Evolutionary conservation across 2,888 invertebrate species (phyloP).

Genomic region (Caenorhabditis japonica): DNA sequence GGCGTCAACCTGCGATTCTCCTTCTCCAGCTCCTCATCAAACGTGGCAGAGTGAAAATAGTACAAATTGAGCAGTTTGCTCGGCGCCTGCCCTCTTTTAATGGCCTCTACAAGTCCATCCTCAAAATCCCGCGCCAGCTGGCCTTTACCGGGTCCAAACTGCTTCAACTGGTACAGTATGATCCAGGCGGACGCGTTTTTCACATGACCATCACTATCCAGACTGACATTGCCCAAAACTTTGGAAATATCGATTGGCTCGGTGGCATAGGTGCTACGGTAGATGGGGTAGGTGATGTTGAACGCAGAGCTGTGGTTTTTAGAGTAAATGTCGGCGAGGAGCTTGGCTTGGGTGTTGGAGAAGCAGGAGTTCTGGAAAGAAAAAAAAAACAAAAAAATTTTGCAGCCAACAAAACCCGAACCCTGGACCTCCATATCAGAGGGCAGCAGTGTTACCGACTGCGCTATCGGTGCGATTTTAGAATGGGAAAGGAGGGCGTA

Average conservation of each 20-base stretch:
- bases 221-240: constrained; percentile 59
- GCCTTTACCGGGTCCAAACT: constrained; percentile 43
- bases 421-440: too few species aligned
- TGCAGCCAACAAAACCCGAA: too few species aligned
- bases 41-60: constrained; percentile 71
- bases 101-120: constrained; percentile 54
- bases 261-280: constrained; percentile 62
- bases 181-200: constrained; percentile 67
- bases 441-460: too few species aligned
- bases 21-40: constrained; percentile 70
- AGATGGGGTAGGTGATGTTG: constrained; percentile 70
- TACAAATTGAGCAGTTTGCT: constrained; percentile 60
- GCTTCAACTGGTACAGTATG: constrained; percentile 69
- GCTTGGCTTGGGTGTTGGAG: constrained; percentile 66
- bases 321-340: constrained; percentile 67
- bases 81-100: constrained; percentile 52
- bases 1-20: constrained; percentile 68
- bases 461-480: too few species aligned
- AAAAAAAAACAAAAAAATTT: too few species aligned
- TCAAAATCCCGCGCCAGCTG: constrained; percentile 64
- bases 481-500: not conserved
- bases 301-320: constrained; percentile 57
- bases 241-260: constrained; percentile 70
- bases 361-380: constrained; percentile 71
- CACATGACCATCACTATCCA: constrained; percentile 48